A percentile compares a stretch with the other conserved stretches of the same genome.
Evolutionary conservation across 2,888 invertebrate species (phyloP).

Genomic region (Panopea generosa): DNA sequence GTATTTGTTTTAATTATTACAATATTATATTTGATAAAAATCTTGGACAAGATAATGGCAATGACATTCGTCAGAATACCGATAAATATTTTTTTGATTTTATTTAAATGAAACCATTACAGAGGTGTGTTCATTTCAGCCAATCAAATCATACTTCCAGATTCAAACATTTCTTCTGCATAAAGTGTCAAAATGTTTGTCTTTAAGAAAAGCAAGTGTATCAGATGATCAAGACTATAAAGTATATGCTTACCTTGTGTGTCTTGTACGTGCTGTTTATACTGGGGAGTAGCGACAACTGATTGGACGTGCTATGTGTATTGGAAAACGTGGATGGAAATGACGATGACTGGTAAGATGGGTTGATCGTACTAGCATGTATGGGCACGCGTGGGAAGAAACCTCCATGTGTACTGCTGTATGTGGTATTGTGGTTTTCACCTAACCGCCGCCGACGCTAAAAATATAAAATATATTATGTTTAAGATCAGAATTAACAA

Average conservation of each 20-base stretch:
- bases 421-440: constrained; percentile 74
- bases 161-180: too few species aligned
- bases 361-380: constrained; percentile 76
- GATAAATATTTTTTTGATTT: too few species aligned
- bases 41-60: too few species aligned
- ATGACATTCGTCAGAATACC: too few species aligned
- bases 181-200: too few species aligned
- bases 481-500: constrained; percentile 4
- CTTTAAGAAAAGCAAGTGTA: too few species aligned
- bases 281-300: constrained; percentile 72
- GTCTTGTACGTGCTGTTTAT: constrained; percentile 77
- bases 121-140: too few species aligned
- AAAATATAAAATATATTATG: constrained; percentile 21
- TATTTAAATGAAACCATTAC: too few species aligned
- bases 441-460: constrained; percentile 70
- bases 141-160: too few species aligned
- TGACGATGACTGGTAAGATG: constrained; percentile 75
- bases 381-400: constrained; percentile 76
- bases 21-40: too few species aligned
- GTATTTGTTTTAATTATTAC: too few species aligned
- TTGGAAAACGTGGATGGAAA: constrained; percentile 72
- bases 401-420: constrained; percentile 57
- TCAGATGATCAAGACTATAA: too few species aligned
- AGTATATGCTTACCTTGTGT: constrained; percentile 77
- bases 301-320: constrained; percentile 59